Conservation (phyloP, 2,797 vertebrate species). For the Eulemur mongoz region DNA sequence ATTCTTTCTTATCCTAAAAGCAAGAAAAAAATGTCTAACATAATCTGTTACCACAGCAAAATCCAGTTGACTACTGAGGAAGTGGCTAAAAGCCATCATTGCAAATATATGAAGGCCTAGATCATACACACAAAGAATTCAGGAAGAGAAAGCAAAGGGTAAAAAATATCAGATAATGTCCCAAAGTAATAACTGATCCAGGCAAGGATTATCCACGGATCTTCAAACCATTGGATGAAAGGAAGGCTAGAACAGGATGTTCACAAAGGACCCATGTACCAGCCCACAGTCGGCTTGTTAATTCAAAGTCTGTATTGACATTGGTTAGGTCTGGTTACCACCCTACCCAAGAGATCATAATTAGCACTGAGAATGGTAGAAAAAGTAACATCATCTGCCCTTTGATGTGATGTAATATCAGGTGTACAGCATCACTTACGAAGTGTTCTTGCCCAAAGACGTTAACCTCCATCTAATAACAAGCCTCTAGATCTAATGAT, state of each 20-base stretch:
- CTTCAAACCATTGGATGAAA: neutral
- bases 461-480: neutral
- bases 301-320: neutral
- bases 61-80: neutral
- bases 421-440: neutral
- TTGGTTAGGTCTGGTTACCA: neutral
- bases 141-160: neutral
- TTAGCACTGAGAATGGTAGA: neutral
- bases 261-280: neutral
- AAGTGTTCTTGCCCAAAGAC: neutral
- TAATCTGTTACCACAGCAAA: slow-evolving; percentile 21
- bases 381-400: neutral
- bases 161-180: neutral
- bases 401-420: neutral
- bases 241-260: neutral
- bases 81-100: slow-evolving; percentile 12
- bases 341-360: neutral
- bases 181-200: neutral
- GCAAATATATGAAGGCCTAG: neutral
- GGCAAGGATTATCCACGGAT: neutral
- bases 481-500: neutral
- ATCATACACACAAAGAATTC: neutral
- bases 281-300: neutral
- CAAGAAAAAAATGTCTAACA: neutral
- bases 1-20: neutral